Conservation (phyloP, 2,797 vertebrate species). For the Mergus octosetaceus region DNA sequence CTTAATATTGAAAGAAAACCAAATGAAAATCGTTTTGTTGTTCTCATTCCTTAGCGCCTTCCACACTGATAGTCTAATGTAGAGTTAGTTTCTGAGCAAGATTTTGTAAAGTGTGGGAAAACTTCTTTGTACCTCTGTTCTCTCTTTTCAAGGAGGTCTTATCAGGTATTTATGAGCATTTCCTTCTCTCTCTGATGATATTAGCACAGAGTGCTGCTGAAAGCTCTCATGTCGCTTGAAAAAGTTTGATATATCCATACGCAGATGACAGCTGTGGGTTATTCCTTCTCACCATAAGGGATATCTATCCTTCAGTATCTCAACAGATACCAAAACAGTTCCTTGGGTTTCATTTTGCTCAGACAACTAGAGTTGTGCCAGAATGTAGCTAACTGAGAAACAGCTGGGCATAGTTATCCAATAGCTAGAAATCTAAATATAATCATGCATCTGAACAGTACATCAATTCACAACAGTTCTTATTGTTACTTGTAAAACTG, state of each 20-base stretch:
- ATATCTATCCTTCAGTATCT: background rate
- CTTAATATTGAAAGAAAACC: background rate
- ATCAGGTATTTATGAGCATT: background rate
- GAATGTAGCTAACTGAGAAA: background rate
- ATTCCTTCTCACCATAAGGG: background rate
- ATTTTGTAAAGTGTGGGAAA: background rate
- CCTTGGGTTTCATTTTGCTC: background rate
- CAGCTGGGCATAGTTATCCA: background rate
- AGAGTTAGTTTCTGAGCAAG: background rate
- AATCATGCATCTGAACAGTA: background rate
- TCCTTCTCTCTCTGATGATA: background rate
- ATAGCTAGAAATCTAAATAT: background rate
- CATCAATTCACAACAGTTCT: background rate
- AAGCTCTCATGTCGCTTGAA: background rate
- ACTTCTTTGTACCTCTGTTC: background rate
- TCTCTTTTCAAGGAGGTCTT: background rate
- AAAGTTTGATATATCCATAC: slow-evolving; percentile 8
- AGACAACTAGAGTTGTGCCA: background rate
- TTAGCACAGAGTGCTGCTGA: background rate
- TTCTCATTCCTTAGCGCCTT: background rate
- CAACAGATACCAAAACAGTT: background rate
- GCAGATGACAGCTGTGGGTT: background rate
- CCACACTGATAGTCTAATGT: background rate
- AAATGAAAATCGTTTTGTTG: background rate
- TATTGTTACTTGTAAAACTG: background rate